phyloP scores from a whole-genome alignment of 1,140 invertebrate species.

The Drosophila subobscura region DNA sequence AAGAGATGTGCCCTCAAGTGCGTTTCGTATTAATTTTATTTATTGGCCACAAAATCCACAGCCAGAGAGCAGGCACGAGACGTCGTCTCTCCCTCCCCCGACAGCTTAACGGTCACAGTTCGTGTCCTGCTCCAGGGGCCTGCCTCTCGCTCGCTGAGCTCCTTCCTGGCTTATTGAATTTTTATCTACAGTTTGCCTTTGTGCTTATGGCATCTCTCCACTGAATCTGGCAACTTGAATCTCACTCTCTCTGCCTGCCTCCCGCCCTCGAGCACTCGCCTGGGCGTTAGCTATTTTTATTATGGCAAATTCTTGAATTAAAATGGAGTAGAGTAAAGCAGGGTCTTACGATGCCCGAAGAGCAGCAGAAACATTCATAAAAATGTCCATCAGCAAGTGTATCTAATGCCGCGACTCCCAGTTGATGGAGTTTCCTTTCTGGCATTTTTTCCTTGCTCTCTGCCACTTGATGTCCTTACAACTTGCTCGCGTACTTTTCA shows the following conservation, averaged over 20 bases:
- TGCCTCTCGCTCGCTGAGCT: not conserved
- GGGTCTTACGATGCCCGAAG: too few relatives aligned
- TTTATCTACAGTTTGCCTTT: conserved; percentile 74
- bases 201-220: conserved; percentile 64
- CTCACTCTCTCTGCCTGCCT: too few relatives aligned
- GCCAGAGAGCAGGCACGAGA: conserved; percentile 15
- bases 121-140: conserved; percentile 41
- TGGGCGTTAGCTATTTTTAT: conserved; percentile 64
- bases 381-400: too few relatives aligned
- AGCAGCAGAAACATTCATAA: too few relatives aligned
- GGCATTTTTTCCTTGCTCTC: conserved; percentile 17
- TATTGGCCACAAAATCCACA: conserved; percentile 68
- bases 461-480: conserved; percentile 65
- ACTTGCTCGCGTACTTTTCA: conserved; percentile 73
- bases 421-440: not conserved
- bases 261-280: not conserved
- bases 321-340: too few relatives aligned
- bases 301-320: conserved; percentile 52
- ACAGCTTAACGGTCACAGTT: conserved; percentile 45
- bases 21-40: conserved; percentile 79
- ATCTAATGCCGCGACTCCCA: not conserved
- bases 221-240: conserved; percentile 45
- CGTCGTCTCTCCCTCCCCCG: not conserved
- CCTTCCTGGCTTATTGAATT: conserved; percentile 68
- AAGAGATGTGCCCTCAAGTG: conserved; percentile 64